Conservation (phyloP, 2,888 invertebrate species). For the Cheilosia pagana region DNA sequence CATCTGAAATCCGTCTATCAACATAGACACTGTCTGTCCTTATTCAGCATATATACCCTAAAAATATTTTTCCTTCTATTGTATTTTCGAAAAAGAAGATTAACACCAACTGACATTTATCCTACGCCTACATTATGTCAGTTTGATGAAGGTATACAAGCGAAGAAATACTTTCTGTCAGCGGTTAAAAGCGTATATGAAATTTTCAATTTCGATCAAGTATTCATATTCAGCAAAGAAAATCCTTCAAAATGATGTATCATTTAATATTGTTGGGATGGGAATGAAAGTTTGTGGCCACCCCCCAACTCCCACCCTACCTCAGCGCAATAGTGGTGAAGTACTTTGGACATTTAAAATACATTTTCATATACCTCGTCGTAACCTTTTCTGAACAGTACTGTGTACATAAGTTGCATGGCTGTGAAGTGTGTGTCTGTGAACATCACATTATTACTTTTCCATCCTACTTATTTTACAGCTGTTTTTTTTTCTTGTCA, state of each 20-base stretch:
- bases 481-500: conserved; percentile 53
- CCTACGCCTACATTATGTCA: not conserved
- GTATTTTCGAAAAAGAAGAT: not conserved
- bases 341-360: not conserved
- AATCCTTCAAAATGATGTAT: conserved; percentile 11
- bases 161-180: not conserved
- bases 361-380: conserved; percentile 3
- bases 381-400: not conserved
- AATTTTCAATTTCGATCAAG: conserved; percentile 11
- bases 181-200: not conserved
- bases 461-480: conserved; percentile 28
- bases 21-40: no score
- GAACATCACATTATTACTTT: not conserved
- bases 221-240: not conserved
- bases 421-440: not conserved
- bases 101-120: not conserved
- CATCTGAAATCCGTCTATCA: no score
- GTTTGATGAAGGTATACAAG: not conserved
- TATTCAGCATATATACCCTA: not conserved
- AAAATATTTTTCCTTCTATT: not conserved
- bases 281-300: not conserved
- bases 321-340: not conserved
- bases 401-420: not conserved
- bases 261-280: conserved; percentile 1
- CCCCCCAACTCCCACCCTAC: no score